Evolutionary conservation across 2,888 invertebrate species (phyloP).

Genomic region (Zele albiditarsus): DNA sequence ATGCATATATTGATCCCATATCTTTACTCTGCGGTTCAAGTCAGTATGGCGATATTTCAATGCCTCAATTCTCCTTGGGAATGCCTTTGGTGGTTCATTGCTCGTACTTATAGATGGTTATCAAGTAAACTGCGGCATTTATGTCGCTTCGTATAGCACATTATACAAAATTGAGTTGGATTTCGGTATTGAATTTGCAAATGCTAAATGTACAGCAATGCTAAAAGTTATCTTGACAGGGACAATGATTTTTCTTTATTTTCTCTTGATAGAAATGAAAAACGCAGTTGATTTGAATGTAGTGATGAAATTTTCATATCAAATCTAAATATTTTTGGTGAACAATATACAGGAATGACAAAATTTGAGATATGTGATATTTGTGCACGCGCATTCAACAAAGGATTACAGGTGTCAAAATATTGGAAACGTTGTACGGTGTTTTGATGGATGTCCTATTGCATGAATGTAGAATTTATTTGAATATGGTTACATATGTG

Average conservation of each 20-base stretch:
- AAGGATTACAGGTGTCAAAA: too few relatives aligned
- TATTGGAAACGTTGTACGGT: too few relatives aligned
- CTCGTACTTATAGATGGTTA: conserved; percentile 4
- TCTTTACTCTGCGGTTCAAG: conserved; percentile 13
- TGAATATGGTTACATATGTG: too few relatives aligned
- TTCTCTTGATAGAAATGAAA: neutral
- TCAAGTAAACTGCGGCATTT: conserved; percentile 25
- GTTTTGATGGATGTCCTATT: too few relatives aligned
- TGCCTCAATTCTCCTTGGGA: conserved; percentile 25
- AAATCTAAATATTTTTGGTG: too few relatives aligned
- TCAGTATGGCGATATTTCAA: conserved; percentile 25
- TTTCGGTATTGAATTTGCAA: neutral
- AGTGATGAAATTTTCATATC: too few relatives aligned
- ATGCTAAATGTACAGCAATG: neutral
- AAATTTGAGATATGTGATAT: too few relatives aligned
- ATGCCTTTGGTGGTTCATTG: conserved; percentile 21
- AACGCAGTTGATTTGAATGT: too few relatives aligned
- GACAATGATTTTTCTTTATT: neutral
- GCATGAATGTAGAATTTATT: too few relatives aligned
- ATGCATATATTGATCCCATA: neutral
- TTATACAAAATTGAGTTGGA: neutral
- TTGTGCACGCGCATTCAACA: too few relatives aligned
- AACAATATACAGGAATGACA: too few relatives aligned
- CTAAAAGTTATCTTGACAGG: too few relatives aligned
- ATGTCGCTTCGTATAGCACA: conserved; percentile 23